phyloP scores from a whole-genome alignment of 2,797 vertebrate genomes.

The Malacoraja senta region DNA sequence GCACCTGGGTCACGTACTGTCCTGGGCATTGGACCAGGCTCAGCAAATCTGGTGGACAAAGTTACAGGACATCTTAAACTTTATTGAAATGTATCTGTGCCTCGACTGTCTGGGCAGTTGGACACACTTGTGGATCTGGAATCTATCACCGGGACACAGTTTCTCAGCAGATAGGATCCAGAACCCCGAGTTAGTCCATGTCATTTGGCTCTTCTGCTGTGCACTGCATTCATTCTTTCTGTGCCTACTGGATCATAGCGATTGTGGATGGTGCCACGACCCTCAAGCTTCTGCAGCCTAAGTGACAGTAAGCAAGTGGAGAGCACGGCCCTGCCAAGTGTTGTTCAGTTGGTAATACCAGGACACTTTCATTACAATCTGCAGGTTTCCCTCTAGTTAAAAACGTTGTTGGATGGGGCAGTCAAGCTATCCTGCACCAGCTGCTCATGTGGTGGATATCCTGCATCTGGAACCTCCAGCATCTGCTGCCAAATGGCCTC shows the following conservation, averaged over 20 bases:
- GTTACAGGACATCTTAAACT: slow-evolving; percentile 89
- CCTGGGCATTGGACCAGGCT: slow-evolving; percentile 83
- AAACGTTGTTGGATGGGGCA: neutral
- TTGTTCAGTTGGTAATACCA: neutral
- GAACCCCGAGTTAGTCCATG: neutral
- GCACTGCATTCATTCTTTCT: neutral
- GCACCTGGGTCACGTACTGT: slow-evolving; percentile 86
- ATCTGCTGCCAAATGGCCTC: neutral
- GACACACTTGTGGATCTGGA: neutral
- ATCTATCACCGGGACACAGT: neutral
- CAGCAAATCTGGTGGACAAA: slow-evolving; percentile 73
- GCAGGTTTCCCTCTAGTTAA: neutral
- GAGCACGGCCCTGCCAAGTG: neutral
- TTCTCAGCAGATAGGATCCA: neutral
- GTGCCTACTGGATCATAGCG: neutral
- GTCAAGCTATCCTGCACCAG: neutral
- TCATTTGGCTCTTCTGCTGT: neutral
- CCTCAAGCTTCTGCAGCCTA: too few relatives aligned
- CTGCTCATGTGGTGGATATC: neutral
- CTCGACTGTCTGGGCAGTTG: neutral
- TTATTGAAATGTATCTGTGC: slow-evolving; percentile 56
- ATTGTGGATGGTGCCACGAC: neutral
- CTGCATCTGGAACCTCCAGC: neutral
- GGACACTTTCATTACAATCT: neutral
- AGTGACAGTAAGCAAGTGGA: neutral